phyloP scores from a whole-genome alignment of 1,140 invertebrate species.

The Drosophila serrata region DNA sequence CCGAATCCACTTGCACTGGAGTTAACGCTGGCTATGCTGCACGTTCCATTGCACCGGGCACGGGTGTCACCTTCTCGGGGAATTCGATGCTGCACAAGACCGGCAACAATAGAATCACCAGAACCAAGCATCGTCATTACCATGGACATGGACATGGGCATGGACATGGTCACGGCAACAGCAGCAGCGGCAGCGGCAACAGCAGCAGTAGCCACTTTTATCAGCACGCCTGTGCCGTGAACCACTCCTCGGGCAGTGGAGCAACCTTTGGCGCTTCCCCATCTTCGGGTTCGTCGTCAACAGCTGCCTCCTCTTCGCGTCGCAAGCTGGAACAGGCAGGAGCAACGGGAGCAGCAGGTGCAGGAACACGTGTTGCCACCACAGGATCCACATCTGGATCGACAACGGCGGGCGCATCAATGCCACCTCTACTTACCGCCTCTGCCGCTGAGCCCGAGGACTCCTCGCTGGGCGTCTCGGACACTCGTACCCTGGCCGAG shows the following conservation, averaged over 20 bases:
- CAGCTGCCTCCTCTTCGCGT: slow-evolving; percentile 13
- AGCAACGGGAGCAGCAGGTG: slow-evolving; percentile 1
- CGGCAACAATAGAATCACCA: slow-evolving; percentile 72
- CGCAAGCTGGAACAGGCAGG: slow-evolving; percentile 37
- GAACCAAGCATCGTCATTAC: slow-evolving; percentile 74
- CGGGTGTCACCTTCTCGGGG: slow-evolving; percentile 28
- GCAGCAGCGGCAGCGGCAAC: neutral
- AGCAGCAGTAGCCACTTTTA: slow-evolving; percentile 16
- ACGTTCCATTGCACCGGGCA: slow-evolving; percentile 20
- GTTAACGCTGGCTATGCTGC: slow-evolving; percentile 25
- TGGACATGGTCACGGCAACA: slow-evolving; percentile 6
- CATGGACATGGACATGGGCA: slow-evolving; percentile 70
- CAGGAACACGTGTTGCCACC: neutral
- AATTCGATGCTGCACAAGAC: slow-evolving; percentile 73
- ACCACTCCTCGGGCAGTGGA: slow-evolving; percentile 15
- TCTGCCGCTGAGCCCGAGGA: slow-evolving; percentile 45
- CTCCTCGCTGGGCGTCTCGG: slow-evolving; percentile 86
- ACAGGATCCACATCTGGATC: slow-evolving; percentile 34
- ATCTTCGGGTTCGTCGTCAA: slow-evolving; percentile 5
- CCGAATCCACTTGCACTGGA: slow-evolving; percentile 28
- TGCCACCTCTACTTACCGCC: slow-evolving; percentile 3
- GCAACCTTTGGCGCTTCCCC: neutral
- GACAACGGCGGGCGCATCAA: slow-evolving; percentile 14
- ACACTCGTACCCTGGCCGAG: slow-evolving; percentile 93
- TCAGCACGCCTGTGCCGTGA: slow-evolving; percentile 18